Evolutionary conservation across 2,888 invertebrate species (phyloP).

Genomic region (Platycheirus rosarum): DNA sequence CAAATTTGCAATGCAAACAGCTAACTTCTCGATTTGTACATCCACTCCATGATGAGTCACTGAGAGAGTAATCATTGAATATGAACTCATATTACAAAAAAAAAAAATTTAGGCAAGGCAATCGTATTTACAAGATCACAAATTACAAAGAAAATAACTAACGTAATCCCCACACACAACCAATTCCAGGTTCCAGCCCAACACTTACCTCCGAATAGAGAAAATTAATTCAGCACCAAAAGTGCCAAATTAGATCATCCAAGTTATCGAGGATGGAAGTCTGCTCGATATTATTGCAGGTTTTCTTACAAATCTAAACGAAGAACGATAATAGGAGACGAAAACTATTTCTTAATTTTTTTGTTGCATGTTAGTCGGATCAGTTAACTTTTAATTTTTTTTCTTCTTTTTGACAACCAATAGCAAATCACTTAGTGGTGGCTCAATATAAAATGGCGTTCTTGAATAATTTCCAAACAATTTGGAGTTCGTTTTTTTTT

Average conservation of each 20-base stretch:
- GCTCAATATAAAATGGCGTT: constrained; percentile 52
- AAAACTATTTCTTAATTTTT: constrained; percentile 19
- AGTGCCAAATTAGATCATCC: constrained; percentile 29
- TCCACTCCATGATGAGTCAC: constrained; percentile 19
- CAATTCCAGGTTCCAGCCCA: neutral
- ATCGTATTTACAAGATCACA: no score
- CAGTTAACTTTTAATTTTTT: neutral
- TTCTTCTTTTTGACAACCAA: constrained; percentile 36
- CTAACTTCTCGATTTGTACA: neutral
- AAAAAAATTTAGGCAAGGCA: constrained; percentile 3
- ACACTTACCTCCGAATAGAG: constrained; percentile 16
- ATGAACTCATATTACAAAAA: constrained; percentile 30
- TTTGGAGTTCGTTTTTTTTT: neutral
- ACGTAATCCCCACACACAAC: neutral
- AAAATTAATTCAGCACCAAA: constrained; percentile 24
- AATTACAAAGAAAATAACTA: neutral
- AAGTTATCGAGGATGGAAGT: no score
- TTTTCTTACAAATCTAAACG: neutral
- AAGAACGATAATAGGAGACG: neutral
- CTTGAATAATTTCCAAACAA: neutral
- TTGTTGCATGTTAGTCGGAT: constrained; percentile 27
- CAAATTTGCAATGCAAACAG: constrained; percentile 4
- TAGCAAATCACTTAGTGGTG: constrained; percentile 26
- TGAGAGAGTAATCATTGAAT: constrained; percentile 30
- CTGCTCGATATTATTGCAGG: no score